Base-by-base conservation (phyloP, 2,797 vertebrate genomes). In the Caiman crocodilus region DNA sequence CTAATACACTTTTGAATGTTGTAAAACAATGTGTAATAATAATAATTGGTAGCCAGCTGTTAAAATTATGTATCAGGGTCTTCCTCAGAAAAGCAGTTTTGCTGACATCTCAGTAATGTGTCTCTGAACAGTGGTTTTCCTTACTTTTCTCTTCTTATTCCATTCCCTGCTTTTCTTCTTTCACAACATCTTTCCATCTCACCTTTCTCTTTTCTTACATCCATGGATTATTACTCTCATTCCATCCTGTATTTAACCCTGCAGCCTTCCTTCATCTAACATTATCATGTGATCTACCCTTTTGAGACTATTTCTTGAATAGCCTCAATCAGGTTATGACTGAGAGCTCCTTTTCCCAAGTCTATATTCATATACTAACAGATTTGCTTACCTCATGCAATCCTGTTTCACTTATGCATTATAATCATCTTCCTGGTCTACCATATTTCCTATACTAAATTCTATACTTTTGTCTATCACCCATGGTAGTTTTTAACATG, bases 301-400 rank as follows among this genome's bases (percentile, higher is more conserved):
- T 9, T 10, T 50, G 82, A 90, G 5, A 21, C 11, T 13, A 32
- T 82, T 82, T 80, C 81, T 71, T 63, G 76, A 83, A 94, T 14
- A 79, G 50, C 42, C 85, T 94, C 76, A 88, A 3, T 0, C 57
- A 63, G 10, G 25, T 90, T 94, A 90, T 87, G 61, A 65, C 61
- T 93, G 88, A 12, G 64, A 25, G 60, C 81, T 81, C 77, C 75
- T 92, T 73, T 92, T 80, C 60, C 59, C 82, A 93, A 67, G 26
- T 28, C 15, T 35, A 23, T 63, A 61, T 65, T 93, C 76, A 15
- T 0, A 8, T 71, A 56, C 84, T 86, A 56, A 85, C 15, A 87
- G 71, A 82, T 92, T 67, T 93, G 63, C 78, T 85, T 79, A 64
- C 50, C 84, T 76, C 82, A 88, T 90, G 85, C 28, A 80, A 85